Conservation (phyloP, 1,140 invertebrate species). For the Stenopsyche tienmushanensis region DNA sequence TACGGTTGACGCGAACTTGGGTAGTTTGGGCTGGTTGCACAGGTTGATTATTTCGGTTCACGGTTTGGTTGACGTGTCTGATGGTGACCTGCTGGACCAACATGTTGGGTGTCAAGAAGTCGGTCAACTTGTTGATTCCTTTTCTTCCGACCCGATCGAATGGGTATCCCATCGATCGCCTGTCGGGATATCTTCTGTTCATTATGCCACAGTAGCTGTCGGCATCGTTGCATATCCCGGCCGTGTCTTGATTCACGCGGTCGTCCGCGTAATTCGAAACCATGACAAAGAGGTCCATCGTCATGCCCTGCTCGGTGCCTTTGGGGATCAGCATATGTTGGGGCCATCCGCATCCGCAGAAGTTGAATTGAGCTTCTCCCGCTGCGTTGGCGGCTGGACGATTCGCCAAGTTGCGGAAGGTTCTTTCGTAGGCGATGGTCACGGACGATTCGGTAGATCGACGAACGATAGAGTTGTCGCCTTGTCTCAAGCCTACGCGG, state of each 20-base stretch:
- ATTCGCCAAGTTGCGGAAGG: conserved; percentile 62
- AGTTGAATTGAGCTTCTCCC: conserved; percentile 64
- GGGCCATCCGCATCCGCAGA: conserved; percentile 87
- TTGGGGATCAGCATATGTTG: conserved; percentile 80
- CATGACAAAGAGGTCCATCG: conserved; percentile 77
- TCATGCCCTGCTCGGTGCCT: conserved; percentile 67
- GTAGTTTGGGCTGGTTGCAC: too few species aligned
- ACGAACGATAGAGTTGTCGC: conserved; percentile 63
- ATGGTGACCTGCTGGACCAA: conserved; percentile 57
- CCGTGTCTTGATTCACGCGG: conserved; percentile 51
- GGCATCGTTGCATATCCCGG: conserved; percentile 63
- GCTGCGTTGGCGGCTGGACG: conserved; percentile 56
- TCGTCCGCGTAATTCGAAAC: conserved; percentile 74
- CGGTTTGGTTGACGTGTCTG: conserved; percentile 49
- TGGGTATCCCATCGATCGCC: conserved; percentile 73
- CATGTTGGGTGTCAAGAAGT: conserved; percentile 73
- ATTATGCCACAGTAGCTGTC: conserved; percentile 73
- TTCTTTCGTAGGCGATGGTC: conserved; percentile 71
- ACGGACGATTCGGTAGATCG: conserved; percentile 66
- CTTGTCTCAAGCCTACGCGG: conserved; percentile 60
- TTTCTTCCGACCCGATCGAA: conserved; percentile 65
- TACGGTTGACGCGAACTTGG: too few species aligned
- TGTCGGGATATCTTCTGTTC: conserved; percentile 71
- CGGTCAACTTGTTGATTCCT: conserved; percentile 53
- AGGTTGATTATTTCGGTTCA: too few species aligned